phyloP scores from a whole-genome alignment of 2,113 vertebrate species.

The Phyllostomus discolor region DNA sequence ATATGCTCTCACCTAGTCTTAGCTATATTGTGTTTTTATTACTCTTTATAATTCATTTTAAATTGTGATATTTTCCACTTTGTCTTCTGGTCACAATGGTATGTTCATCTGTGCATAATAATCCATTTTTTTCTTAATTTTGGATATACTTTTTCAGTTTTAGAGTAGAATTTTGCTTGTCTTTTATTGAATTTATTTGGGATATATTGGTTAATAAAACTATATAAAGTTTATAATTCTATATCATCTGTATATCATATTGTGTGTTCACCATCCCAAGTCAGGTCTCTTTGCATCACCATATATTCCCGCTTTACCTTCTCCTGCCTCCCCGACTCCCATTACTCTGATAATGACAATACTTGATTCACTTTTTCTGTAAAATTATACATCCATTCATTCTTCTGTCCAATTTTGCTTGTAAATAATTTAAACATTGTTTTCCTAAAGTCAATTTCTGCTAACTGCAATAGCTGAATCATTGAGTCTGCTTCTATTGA shows the following conservation, averaged over 20 bases:
- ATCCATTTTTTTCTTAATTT: neutral
- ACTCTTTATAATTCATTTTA: neutral
- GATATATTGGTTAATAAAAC: too few relatives aligned
- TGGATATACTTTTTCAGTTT: neutral
- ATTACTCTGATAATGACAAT: too few relatives aligned
- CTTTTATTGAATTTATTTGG: neutral
- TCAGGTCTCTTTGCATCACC: too few relatives aligned
- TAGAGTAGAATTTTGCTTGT: neutral
- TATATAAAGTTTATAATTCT: too few relatives aligned
- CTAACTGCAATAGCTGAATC: neutral
- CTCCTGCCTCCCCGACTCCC: too few relatives aligned
- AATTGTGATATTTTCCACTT: neutral
- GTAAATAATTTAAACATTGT: neutral
- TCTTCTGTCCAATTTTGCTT: neutral
- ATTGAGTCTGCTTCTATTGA: neutral
- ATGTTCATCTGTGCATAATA: neutral
- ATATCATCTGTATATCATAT: too few relatives aligned
- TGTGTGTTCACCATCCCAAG: too few relatives aligned
- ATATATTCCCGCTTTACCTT: too few relatives aligned
- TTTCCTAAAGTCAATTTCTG: neutral
- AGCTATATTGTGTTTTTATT: neutral
- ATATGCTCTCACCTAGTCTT: neutral
- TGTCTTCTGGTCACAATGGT: neutral
- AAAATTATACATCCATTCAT: neutral
- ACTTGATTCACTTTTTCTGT: neutral